phyloP scores from a whole-genome alignment of 2,797 vertebrate species.

The Cercopithecus neglectus region DNA sequence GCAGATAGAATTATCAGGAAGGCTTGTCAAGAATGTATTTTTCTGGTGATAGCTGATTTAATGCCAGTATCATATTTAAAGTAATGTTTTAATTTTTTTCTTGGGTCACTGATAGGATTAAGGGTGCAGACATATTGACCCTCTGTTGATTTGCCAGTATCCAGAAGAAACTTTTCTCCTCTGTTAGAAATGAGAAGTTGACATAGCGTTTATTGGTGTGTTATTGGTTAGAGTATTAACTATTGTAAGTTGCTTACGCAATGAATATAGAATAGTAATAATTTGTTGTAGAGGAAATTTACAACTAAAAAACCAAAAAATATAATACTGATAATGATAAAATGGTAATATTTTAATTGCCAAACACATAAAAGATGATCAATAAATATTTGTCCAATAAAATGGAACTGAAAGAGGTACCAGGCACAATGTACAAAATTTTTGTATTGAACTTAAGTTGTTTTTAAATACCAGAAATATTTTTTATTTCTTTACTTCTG shows the following conservation, averaged over 20 bases:
- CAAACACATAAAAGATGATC: neutral
- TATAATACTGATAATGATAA: neutral
- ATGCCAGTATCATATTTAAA: neutral
- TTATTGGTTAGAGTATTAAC: neutral
- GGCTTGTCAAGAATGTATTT: constrained; percentile 32
- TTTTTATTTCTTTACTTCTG: neutral
- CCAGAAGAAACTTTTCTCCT: neutral
- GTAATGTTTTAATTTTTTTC: neutral
- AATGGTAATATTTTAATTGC: neutral
- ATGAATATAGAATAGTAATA: neutral
- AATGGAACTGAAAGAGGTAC: neutral
- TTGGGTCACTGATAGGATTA: neutral
- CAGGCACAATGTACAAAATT: neutral
- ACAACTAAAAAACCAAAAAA: neutral
- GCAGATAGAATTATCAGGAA: constrained; percentile 15
- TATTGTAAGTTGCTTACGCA: neutral
- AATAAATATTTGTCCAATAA: neutral
- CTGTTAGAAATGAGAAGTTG: constrained; percentile 22
- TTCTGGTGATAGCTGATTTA: constrained; percentile 11
- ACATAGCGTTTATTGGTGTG: neutral
- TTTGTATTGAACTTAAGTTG: neutral
- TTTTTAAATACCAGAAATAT: neutral
- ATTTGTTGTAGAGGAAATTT: neutral
- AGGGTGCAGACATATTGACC: neutral
- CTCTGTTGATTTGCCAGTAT: constrained; percentile 1